Evolutionary conservation across 2,888 invertebrate species (phyloP).

Genomic region (Rhodophaea formosa): DNA sequence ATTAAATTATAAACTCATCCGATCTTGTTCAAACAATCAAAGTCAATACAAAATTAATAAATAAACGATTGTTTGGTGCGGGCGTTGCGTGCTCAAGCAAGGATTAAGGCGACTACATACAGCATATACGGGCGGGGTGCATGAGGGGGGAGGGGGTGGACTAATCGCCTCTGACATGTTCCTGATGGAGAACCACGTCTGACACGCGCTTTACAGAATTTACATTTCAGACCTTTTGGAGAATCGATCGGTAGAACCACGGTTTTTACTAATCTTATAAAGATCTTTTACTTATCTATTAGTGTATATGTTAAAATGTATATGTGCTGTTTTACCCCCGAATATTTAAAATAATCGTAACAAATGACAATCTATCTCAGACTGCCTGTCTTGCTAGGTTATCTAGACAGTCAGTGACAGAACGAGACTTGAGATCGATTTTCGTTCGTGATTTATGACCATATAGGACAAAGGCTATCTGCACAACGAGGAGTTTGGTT

Average conservation of each 20-base stretch:
- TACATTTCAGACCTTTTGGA: slow-evolving; percentile 4
- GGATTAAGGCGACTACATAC: slow-evolving; percentile 57
- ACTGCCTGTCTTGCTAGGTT: too few relatives aligned
- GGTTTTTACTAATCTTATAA: too few relatives aligned
- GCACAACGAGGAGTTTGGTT: too few relatives aligned
- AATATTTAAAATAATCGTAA: too few relatives aligned
- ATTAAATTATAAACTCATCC: background rate
- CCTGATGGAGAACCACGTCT: slow-evolving; percentile 43
- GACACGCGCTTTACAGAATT: slow-evolving; percentile 23
- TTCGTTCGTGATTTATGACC: too few relatives aligned
- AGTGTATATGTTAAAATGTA: too few relatives aligned
- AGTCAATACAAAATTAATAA: slow-evolving; percentile 51
- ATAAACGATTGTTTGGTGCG: slow-evolving; percentile 54
- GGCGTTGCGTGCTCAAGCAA: slow-evolving; percentile 56
- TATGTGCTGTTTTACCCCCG: too few relatives aligned
- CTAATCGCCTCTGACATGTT: slow-evolving; percentile 65
- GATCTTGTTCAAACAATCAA: slow-evolving; percentile 10
- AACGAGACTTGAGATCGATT: too few relatives aligned
- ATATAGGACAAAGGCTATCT: too few relatives aligned
- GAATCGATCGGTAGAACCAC: background rate
- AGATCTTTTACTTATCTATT: too few relatives aligned
- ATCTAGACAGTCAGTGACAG: too few relatives aligned
- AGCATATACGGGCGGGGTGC: slow-evolving; percentile 32
- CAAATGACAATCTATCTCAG: too few relatives aligned
- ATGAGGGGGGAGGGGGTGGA: slow-evolving; percentile 34